These are phyloP conservation scores for Trichonephila inaurata DNA, from an alignment of 1,140 invertebrate genomes.

Conservation along the genomic window DNA sequence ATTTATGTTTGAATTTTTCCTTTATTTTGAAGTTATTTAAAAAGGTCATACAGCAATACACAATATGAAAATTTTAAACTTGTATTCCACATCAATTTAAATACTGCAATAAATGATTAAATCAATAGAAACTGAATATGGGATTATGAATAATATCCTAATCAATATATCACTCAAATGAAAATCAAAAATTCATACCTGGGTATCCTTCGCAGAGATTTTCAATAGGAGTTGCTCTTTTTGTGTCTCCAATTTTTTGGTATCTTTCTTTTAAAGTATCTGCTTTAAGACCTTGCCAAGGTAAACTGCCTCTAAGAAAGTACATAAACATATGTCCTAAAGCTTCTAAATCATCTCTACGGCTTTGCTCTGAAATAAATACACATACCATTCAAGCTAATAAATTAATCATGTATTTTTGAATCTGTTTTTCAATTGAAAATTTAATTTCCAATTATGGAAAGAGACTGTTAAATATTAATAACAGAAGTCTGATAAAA, in stretches of 20 bases:
- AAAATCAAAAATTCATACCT: conserved; percentile 40
- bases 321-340: conserved; percentile 99
- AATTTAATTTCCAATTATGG: background rate
- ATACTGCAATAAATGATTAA: too few species aligned
- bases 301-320: conserved; percentile 98
- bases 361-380: conserved; percentile 92
- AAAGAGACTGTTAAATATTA: too few species aligned
- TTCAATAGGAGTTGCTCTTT: conserved; percentile 98
- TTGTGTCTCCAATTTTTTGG: conserved; percentile 99
- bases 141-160: too few species aligned
- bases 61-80: too few species aligned
- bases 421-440: background rate
- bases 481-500: too few species aligned
- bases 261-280: conserved; percentile 99
- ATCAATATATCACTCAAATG: too few species aligned
- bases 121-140: too few species aligned
- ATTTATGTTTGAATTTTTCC: too few species aligned
- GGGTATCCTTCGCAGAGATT: conserved; percentile 98
- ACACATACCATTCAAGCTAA: background rate
- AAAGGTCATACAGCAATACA: too few species aligned
- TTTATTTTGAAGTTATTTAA: too few species aligned
- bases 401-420: background rate
- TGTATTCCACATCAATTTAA: too few species aligned
- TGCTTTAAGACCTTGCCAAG: conserved; percentile 99
- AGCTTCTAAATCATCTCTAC: conserved; percentile 99